Conservation (phyloP, 37 sponge, comb jelly and placozoan genomes). For the Petrosia ficiformis region DNA sequence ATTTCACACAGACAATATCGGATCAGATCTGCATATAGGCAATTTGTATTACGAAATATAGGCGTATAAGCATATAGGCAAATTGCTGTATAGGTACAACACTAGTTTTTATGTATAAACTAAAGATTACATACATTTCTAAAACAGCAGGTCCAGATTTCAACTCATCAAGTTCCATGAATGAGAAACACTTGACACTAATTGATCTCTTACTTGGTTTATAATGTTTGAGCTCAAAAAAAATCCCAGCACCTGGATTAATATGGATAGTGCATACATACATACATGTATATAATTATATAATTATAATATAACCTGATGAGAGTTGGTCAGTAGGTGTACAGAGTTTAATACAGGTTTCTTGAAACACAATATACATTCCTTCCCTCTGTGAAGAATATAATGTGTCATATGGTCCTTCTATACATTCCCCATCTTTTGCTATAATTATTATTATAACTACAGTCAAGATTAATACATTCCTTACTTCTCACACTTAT, state of each 20-base stretch:
- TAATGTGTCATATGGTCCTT: not conserved
- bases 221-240: conserved; percentile 80
- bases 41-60: too few relatives aligned
- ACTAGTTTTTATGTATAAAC: too few relatives aligned
- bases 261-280: not conserved
- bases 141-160: conserved; percentile 50
- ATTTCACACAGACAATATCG: too few relatives aligned
- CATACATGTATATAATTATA: not conserved
- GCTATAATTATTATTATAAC: conserved; percentile 3
- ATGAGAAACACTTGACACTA: conserved; percentile 71
- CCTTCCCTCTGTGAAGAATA: not conserved
- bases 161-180: conserved; percentile 83
- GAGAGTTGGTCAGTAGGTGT: conserved; percentile 53
- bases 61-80: too few relatives aligned
- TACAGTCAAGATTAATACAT: not conserved
- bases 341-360: not conserved
- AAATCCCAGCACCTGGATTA: conserved; percentile 49
- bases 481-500: conserved; percentile 63
- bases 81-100: too few relatives aligned
- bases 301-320: conserved; percentile 9
- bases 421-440: not conserved
- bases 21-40: too few relatives aligned
- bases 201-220: conserved; percentile 53
- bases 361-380: not conserved
- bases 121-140: conserved; percentile 80